phyloP scores from a whole-genome alignment of 2,113 vertebrate genomes.

The Podilymbus podiceps region DNA sequence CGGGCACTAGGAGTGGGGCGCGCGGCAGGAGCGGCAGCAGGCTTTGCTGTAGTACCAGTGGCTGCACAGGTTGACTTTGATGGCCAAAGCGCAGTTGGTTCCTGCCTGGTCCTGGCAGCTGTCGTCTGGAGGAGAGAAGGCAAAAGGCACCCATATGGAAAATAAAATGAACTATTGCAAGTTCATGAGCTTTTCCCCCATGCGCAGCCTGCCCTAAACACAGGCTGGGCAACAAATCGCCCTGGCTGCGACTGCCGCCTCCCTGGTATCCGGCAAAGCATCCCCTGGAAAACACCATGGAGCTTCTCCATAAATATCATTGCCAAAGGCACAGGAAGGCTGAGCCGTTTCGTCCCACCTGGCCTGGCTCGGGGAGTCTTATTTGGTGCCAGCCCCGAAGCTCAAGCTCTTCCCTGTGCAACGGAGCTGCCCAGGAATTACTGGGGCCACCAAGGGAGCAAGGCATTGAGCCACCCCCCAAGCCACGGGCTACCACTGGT shows the following conservation, averaged over 20 bases:
- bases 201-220: not conserved
- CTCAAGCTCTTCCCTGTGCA: not conserved
- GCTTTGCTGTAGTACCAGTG: constrained; percentile 99
- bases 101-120: constrained; percentile 95
- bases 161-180: not conserved
- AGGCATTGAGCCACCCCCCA: not conserved
- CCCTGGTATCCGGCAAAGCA: not conserved
- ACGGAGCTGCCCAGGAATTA: not conserved
- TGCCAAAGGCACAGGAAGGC: rapidly evolving
- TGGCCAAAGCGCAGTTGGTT: constrained; percentile 94
- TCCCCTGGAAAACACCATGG: not conserved
- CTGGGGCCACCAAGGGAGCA: not conserved
- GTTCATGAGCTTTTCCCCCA: rapidly evolving
- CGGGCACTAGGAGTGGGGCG: constrained; percentile 62
- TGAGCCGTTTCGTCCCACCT: rapidly evolving
- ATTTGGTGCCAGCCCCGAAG: not conserved
- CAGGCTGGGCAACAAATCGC: rapidly evolving
- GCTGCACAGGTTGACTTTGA: constrained; percentile 96
- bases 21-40: constrained; percentile 92
- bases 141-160: not conserved
- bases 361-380: not conserved
- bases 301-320: not conserved
- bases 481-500: not conserved
- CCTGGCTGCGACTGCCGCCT: not conserved
- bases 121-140: constrained; percentile 79